Base-by-base conservation (phyloP, 2,797 vertebrate species). In the Channa striata region DNA sequence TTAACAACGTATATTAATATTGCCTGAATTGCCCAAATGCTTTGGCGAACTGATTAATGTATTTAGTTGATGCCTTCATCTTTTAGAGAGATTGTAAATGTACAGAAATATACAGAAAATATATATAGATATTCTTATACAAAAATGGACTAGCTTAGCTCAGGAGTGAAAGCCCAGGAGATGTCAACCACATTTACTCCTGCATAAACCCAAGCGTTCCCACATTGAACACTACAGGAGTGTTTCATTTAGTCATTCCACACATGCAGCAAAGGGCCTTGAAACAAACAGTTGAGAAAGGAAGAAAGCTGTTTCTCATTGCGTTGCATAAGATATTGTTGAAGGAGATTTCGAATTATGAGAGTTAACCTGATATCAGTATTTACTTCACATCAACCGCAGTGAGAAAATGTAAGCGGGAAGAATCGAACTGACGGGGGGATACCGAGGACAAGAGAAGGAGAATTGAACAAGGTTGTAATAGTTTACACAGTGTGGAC, bases 401-500 rank as follows among this genome's bases (percentile, higher is more conserved):
- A 8, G 17, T 19, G 10, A 49, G 46, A 69, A 61, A 54, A 61
- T 60, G 8, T 21, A 81, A 60, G 53, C 6, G 5, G 8, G 3
- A 33, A 34, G 62, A 65, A 23, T 13, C 33, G 46, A 70, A 58
- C 59, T 53, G 62, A 56, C 17, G 34, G 39, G 30, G 39, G 42
- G 64, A 59, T 49, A 49, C 72, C 78, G 74, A 81, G 80, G 83
- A 85, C 74, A 87, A 75, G 75, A 80, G 77, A 59, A 59, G 48
- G 74, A 75, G 78, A 80, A 72, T 2, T 54, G 57, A 77, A 65
- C 53, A 60, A 77, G 59, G 74, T 67, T 74, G 62, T 74, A 70
- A 80, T 77, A 74, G 89, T 91, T 91, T 89, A 88, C 87, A 81
- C 82, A 89, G 87, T 59, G 83, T 85, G 83, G 86, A 90, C 74